Evolutionary conservation across 2,113 vertebrate species (phyloP), one percentile per base, ranked within the genome.

Genomic region (Bothrops jararaca): DNA sequence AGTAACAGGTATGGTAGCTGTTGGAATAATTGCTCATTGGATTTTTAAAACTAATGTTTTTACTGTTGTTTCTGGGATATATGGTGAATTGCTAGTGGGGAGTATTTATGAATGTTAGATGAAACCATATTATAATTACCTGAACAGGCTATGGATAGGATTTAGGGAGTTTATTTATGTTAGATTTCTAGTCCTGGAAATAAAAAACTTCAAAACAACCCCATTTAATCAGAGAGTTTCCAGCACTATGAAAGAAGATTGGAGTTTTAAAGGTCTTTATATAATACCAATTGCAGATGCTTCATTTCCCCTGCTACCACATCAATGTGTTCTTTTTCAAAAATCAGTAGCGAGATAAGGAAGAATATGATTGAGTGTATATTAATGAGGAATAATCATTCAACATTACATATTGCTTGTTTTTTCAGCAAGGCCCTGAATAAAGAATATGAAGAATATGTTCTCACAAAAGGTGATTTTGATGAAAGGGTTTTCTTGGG

Each of bases 401-500:
- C 74, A 80, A 22, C 6, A 12, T 80, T 80, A 42, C 8, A 22
- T 80, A 39, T 42, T 39, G 60, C 42, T 93, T 98, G 92, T 97
- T 93, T 93, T 95, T 95, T 0, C 97, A 99, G 99, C 96, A 99
- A 99, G 98, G 98, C 98, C 39, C 94, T 99, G 54, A 99, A 99
- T 96, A 98, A 98, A 60, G 99, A 99, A 95, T 99, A 99, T 24
- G 99, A 99, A 95, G 99, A 99, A 91, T 99, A 99, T 0, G 99
- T 99, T 93, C 95, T 99, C 95, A 99, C 99, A 0, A 98, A 98
- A 94, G 99, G 99, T 42, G 99, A 99, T 94, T 99, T 99, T 24
- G 99, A 99, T 2, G 99, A 99, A 96, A 97, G 99, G 10, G 98
- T 99, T 94, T 99, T 99, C 97, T 97, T 99, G 91, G 99, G 98